Evolutionary conservation across 1,140 invertebrate genomes (phyloP).

Genomic region (Nephotettix cincticeps): DNA sequence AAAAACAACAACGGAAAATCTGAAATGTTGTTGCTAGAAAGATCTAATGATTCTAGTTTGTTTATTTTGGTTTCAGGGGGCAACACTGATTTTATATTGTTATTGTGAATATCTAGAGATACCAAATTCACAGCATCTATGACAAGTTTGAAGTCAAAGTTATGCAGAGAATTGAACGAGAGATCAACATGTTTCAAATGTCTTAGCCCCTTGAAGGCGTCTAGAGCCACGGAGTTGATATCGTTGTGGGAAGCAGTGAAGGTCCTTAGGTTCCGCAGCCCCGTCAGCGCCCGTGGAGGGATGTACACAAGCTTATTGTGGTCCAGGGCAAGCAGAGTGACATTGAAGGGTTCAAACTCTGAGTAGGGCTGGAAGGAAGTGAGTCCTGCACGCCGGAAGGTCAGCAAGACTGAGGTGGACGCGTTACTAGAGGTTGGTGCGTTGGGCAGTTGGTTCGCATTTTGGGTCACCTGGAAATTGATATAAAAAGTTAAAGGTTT

Average conservation of each 20-base stretch:
- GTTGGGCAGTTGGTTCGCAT: not conserved
- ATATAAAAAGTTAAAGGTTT: no score
- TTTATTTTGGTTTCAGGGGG: constrained; percentile 36
- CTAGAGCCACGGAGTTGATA: constrained; percentile 49
- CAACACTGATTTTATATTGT: not conserved
- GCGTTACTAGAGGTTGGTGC: not conserved
- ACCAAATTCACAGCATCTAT: not conserved
- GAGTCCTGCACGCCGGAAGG: not conserved
- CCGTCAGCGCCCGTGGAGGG: not conserved
- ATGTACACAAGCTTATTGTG: not conserved
- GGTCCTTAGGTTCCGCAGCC: not conserved
- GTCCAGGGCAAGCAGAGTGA: not conserved
- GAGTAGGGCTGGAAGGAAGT: not conserved
- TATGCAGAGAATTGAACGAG: constrained; percentile 50
- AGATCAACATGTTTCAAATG: constrained; percentile 49
- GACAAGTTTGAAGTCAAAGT: constrained; percentile 38
- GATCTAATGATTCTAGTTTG: constrained; percentile 45
- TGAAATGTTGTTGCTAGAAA: constrained; percentile 48
- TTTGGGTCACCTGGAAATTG: not conserved
- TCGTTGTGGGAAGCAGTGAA: constrained; percentile 51
- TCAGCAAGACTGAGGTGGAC: not conserved
- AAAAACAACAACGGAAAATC: constrained; percentile 49
- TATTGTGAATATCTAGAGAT: not conserved
- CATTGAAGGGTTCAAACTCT: not conserved
- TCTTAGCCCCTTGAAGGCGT: constrained; percentile 44